phyloP scores from a whole-genome alignment of 2,888 invertebrate genomes.

The Prenolepis imparis region DNA sequence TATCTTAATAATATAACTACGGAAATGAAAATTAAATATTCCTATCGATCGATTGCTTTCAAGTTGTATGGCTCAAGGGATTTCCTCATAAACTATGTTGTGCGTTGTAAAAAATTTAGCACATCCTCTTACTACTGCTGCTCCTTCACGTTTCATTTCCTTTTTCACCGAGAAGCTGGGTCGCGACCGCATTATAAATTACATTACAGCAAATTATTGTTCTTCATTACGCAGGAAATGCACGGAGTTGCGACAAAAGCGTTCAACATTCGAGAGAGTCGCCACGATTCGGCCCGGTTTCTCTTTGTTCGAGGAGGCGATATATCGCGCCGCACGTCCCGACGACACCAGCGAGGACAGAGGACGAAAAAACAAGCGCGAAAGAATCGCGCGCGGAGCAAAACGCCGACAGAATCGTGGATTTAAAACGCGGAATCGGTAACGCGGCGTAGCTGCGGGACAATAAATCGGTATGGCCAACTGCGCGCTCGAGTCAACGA shows the following conservation, averaged over 20 bases:
- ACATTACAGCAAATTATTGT: slow-evolving; percentile 32
- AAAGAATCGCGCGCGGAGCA: slow-evolving; percentile 27
- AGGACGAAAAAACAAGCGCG: not conserved
- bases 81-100: slow-evolving; percentile 6
- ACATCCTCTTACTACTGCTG: not conserved
- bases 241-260: slow-evolving; percentile 26
- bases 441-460: slow-evolving; percentile 72
- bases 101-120: slow-evolving; percentile 12
- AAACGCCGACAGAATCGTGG: slow-evolving; percentile 52
- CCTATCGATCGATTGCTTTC: not conserved
- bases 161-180: slow-evolving; percentile 1
- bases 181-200: slow-evolving; percentile 26
- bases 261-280: slow-evolving; percentile 3
- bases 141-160: not conserved
- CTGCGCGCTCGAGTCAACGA: slow-evolving; percentile 81
- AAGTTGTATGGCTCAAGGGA: not conserved
- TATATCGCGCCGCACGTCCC: not conserved
- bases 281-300: not conserved
- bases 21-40: not conserved
- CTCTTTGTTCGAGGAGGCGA: slow-evolving; percentile 4
- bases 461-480: slow-evolving; percentile 83
- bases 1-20: not conserved
- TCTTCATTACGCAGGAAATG: slow-evolving; percentile 29
- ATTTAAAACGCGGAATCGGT: slow-evolving; percentile 78
- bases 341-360: not conserved